These are phyloP conservation scores for Calosoma granatense DNA, from an alignment of 1,140 invertebrate species.

Conservation along the genomic window DNA sequence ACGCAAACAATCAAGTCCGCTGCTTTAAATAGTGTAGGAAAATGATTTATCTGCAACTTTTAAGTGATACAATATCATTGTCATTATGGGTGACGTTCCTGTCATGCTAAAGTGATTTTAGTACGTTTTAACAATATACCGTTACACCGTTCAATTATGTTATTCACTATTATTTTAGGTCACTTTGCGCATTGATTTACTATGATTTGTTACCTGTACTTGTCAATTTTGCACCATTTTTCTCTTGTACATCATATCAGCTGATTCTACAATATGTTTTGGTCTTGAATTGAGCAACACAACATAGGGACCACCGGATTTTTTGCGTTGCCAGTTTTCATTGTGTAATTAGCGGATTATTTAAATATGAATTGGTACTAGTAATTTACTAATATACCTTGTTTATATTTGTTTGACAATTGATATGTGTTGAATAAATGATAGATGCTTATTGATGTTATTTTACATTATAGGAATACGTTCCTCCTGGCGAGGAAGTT, in stretches of 20 bases:
- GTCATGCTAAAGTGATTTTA: conserved; percentile 4
- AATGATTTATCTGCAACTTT: no score
- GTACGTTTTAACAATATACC: neutral
- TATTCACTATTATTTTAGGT: neutral
- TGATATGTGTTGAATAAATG: neutral
- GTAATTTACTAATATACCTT: no score
- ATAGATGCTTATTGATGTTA: no score
- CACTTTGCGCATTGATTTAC: neutral
- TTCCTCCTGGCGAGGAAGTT: conserved; percentile 38
- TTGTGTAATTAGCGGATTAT: no score
- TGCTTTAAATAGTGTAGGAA: no score
- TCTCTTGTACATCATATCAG: neutral
- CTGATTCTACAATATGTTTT: conserved; percentile 8
- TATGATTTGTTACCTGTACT: neutral
- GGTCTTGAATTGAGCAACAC: neutral
- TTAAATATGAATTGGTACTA: no score
- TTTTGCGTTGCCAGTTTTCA: neutral
- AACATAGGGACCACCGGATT: neutral
- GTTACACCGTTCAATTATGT: neutral
- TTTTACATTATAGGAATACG: conserved; percentile 43
- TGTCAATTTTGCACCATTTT: neutral
- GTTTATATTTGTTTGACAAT: no score
- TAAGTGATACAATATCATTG: no score
- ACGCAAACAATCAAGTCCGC: neutral
- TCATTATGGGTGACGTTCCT: conserved; percentile 3